Conservation (phyloP, 1,140 invertebrate species). For the Drosophila tropicalis region DNA sequence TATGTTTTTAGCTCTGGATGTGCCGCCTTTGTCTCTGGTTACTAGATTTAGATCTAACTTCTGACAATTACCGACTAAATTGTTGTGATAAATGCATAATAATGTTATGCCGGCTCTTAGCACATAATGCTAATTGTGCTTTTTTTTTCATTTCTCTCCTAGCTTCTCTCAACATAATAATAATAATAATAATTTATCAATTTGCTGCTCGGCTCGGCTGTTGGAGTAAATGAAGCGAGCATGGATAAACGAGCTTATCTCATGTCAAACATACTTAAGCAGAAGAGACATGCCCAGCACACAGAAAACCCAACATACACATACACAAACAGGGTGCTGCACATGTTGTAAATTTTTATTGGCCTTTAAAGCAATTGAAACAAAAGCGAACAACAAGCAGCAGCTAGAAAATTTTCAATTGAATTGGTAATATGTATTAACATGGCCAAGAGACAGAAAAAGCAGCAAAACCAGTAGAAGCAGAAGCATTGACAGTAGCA, state of each 20-base stretch:
- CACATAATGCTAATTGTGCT: constrained; percentile 65
- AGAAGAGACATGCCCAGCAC: constrained; percentile 25
- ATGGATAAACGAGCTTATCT: constrained; percentile 67
- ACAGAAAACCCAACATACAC: constrained; percentile 3
- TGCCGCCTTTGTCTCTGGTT: too few relatives aligned
- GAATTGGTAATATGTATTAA: constrained; percentile 71
- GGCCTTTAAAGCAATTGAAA: constrained; percentile 67
- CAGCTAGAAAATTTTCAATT: constrained; percentile 52
- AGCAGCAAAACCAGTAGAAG: constrained; percentile 12
- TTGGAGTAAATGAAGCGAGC: constrained; percentile 62
- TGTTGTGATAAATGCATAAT: constrained; percentile 49
- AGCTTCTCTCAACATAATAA: not conserved
- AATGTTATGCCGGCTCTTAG: constrained; percentile 50
- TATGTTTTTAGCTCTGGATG: constrained; percentile 5
- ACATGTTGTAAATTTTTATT: constrained; percentile 66
- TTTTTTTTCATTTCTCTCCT: constrained; percentile 8
- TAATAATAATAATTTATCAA: constrained; percentile 72
- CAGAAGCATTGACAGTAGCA: constrained; percentile 2
- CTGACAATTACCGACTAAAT: constrained; percentile 25
- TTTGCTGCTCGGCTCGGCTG: constrained; percentile 29
- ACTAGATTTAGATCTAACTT: constrained; percentile 18
- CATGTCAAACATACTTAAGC: constrained; percentile 72
- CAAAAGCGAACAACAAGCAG: constrained; percentile 14
- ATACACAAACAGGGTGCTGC: not conserved
- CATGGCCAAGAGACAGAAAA: constrained; percentile 32